Conservation (phyloP, 2,888 invertebrate species). For the Cataglyphis altisquamis region DNA sequence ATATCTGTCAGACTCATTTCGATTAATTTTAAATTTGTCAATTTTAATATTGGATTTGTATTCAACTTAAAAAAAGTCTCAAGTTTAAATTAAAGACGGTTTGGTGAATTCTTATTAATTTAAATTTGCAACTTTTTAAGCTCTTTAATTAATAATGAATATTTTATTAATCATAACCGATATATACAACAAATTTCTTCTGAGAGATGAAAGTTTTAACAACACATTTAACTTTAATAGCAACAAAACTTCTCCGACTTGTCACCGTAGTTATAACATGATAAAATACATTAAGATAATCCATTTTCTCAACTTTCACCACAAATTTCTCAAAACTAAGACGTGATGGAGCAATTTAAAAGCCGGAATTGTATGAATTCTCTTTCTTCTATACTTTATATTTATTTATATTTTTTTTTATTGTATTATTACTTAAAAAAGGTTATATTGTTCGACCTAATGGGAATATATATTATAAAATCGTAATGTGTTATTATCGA, state of each 20-base stretch:
- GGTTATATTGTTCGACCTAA: neutral
- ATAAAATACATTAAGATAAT: neutral
- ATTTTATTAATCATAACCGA: neutral
- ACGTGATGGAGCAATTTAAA: neutral
- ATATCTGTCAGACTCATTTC: neutral
- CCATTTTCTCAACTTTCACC: neutral
- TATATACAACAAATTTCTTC: neutral
- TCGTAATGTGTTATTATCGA: neutral
- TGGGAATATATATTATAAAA: neutral
- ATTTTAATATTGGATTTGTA: neutral
- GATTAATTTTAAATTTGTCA: neutral
- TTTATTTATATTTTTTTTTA: neutral
- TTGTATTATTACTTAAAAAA: neutral
- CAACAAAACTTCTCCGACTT: neutral
- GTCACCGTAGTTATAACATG: neutral
- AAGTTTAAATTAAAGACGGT: neutral
- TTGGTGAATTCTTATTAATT: neutral
- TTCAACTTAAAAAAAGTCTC: neutral
- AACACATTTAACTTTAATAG: neutral
- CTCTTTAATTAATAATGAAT: neutral
- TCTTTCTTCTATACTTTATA: neutral
- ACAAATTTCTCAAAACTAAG: neutral
- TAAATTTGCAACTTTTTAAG: neutral
- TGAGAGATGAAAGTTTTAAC: neutral
- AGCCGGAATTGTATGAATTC: neutral